phyloP scores from a whole-genome alignment of 2,113 vertebrate genomes.

The Danio rerio region DNA sequence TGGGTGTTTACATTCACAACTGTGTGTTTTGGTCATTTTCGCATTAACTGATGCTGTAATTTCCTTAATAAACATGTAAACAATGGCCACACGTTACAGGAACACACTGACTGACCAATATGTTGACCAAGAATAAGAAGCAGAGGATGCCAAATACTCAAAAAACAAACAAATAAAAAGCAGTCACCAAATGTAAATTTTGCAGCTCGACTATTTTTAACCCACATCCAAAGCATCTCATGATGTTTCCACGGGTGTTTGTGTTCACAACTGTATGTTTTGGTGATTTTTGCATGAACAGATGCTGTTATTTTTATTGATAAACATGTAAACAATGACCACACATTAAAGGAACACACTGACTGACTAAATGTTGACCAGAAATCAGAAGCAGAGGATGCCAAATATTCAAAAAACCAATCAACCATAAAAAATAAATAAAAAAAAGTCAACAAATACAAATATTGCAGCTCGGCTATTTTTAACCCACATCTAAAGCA shows the following conservation, averaged over 20 bases:
- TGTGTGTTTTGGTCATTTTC: conserved; percentile 17
- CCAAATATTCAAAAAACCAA: neutral
- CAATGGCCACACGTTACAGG: neutral
- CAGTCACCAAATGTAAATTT: conserved; percentile 9
- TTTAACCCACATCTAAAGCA: conserved; percentile 43
- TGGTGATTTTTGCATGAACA: neutral
- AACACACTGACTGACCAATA: neutral
- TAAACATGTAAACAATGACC: neutral
- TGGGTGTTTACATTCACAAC: conserved; percentile 36
- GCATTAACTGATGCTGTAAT: neutral
- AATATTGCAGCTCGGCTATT: conserved; percentile 46
- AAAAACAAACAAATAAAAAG: neutral
- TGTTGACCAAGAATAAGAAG: neutral
- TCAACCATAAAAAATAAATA: neutral
- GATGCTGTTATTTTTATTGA: neutral
- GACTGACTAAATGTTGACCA: neutral
- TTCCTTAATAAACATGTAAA: neutral
- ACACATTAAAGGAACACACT: neutral
- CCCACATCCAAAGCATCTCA: conserved; percentile 28
- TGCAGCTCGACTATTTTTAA: conserved; percentile 55
- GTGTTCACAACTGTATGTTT: conserved; percentile 37
- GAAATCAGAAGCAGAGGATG: neutral
- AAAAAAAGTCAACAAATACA: neutral
- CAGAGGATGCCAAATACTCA: neutral
- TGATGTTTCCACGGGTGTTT: conserved; percentile 36